These are phyloP conservation scores for Sepiola atlantica DNA, from an alignment of 2,888 invertebrate species.

Conservation along the genomic window DNA sequence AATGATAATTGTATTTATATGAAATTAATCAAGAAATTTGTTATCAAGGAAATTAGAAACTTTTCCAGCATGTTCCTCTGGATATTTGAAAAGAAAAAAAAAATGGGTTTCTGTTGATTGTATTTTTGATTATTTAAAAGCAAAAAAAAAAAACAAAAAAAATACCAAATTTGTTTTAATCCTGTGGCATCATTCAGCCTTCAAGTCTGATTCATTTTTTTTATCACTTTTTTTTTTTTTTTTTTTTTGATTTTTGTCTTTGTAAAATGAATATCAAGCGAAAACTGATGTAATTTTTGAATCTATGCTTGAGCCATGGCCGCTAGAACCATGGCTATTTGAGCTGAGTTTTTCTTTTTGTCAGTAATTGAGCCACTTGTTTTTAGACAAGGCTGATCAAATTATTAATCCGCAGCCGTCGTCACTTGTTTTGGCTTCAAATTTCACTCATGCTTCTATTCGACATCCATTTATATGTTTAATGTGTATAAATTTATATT, in stretches of 20 bases:
- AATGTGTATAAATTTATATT: background rate
- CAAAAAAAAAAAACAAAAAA: background rate
- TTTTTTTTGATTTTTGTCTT: background rate
- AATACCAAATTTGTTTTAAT: too few relatives aligned
- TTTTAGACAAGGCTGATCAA: background rate
- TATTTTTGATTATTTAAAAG: background rate
- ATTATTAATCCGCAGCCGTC: background rate
- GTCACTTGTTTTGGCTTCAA: background rate
- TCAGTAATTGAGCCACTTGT: background rate
- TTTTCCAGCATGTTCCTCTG: background rate
- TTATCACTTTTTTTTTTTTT: background rate
- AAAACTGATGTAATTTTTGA: background rate
- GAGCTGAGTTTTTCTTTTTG: background rate
- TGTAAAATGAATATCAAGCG: background rate
- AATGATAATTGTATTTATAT: background rate
- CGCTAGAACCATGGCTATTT: background rate
- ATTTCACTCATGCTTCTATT: background rate
- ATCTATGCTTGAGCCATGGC: background rate
- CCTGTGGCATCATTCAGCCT: background rate
- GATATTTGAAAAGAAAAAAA: background rate
- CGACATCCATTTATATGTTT: background rate
- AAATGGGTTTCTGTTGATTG: background rate
- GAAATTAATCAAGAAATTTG: background rate
- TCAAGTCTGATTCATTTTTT: background rate
- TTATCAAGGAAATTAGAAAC: background rate